These are phyloP conservation scores for Mastigias papua DNA, from an alignment of 30 jellyfish, hydroid and myxozoan species.

Conservation along the genomic window DNA sequence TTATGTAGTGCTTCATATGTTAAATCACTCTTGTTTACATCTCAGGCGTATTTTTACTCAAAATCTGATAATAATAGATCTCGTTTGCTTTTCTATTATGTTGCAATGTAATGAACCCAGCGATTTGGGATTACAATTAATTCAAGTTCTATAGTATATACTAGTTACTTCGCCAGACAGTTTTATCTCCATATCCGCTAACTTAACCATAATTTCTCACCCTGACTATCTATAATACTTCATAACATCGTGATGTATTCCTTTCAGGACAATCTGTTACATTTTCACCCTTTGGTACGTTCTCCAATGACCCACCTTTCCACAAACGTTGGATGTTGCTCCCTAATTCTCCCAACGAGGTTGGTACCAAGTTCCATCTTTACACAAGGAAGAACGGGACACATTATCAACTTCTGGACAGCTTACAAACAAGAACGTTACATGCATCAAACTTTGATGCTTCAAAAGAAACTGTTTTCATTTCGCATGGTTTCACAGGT, in stretches of 20 bases:
- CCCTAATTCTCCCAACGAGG: slow-evolving; percentile 80
- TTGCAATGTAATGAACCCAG: too few species aligned
- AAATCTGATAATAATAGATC: too few species aligned
- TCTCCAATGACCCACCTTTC: slow-evolving; percentile 82
- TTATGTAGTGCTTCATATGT: too few species aligned
- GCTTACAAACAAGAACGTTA: slow-evolving; percentile 29
- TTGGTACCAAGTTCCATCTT: slow-evolving; percentile 69
- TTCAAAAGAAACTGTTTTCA: slow-evolving; percentile 58
- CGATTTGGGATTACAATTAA: too few species aligned
- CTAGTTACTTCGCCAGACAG: too few species aligned
- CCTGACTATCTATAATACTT: too few species aligned
- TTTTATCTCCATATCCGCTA: too few species aligned
- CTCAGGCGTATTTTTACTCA: too few species aligned
- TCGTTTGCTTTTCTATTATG: too few species aligned
- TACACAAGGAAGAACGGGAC: slow-evolving; percentile 68
- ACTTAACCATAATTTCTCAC: too few species aligned
- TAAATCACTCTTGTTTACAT: too few species aligned
- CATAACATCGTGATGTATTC: neutral
- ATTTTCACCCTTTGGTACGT: slow-evolving; percentile 89
- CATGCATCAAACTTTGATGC: slow-evolving; percentile 64
- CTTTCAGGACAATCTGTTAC: slow-evolving; percentile 62
- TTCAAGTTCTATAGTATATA: too few species aligned
- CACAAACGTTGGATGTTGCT: slow-evolving; percentile 67
- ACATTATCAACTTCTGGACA: slow-evolving; percentile 49
- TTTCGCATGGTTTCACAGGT: slow-evolving; percentile 91